These are phyloP conservation scores for Gymnothorax reevesii DNA, from an alignment of 2,797 vertebrate genomes.

Conservation along the genomic window DNA sequence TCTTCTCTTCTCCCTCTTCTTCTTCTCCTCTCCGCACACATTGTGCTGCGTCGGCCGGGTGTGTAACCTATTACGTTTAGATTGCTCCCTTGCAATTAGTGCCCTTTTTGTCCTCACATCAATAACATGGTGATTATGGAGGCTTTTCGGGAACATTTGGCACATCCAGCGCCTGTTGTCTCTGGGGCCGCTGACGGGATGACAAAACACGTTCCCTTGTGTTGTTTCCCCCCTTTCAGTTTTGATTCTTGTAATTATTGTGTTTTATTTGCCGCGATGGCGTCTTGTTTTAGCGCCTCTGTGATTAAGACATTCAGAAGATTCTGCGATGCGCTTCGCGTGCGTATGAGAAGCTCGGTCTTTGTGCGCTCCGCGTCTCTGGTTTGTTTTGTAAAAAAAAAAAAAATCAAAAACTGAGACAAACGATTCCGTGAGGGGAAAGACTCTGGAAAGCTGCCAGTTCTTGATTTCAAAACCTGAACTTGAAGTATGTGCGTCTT, in stretches of 20 bases:
- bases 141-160: constrained; percentile 93
- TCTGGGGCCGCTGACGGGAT: constrained; percentile 98
- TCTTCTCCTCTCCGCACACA: constrained; percentile 73
- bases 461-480: constrained; percentile 8
- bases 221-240: constrained; percentile 88
- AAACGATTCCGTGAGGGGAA: constrained; percentile 11
- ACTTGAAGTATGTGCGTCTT: background rate
- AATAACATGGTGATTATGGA: constrained; percentile 99
- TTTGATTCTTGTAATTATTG: constrained; percentile 82
- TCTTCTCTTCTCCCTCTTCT: constrained; percentile 11
- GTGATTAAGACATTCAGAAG: constrained; percentile 99
- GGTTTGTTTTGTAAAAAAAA: constrained; percentile 9
- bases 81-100: constrained; percentile 99
- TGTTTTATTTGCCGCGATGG: constrained; percentile 84
- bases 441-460: background rate
- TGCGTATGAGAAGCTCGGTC: background rate
- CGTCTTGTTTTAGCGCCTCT: constrained; percentile 99
- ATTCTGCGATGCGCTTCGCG: constrained; percentile 55
- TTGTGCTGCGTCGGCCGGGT: constrained; percentile 98
- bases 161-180: constrained; percentile 99
- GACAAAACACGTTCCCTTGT: constrained; percentile 99
- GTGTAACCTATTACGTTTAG: constrained; percentile 99
- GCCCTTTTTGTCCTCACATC: constrained; percentile 99
- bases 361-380: background rate
- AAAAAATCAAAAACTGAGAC: background rate